Evolutionary conservation across 2,888 invertebrate genomes (phyloP), one percentile per base, ranked within the genome.

Genomic region (Chydorus sphaericus): DNA sequence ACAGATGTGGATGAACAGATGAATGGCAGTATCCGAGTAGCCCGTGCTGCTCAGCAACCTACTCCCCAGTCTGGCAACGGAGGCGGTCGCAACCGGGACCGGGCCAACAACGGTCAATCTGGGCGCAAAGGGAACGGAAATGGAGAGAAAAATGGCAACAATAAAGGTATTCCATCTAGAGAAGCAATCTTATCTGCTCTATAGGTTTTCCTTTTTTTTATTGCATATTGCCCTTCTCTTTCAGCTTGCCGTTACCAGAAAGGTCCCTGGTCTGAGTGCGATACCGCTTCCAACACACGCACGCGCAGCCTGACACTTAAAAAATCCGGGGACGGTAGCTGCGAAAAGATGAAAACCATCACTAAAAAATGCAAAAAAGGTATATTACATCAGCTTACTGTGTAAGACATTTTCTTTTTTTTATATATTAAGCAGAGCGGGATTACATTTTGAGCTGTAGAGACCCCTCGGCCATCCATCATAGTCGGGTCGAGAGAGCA

Each of bases 311-410:
- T 90, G 63, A 88, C 83, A 29, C 73, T 91, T 66, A 90, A 90
- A 74, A 87, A 86, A 68, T n/a, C n/a, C n/a, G 88, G 88, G 37
- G 86, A 87, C 69, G 77, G 80, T 59, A 79, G 77, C 63, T 90
- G 90, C 70, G 87, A 88, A 68, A 79, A 79, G 62, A 81, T 83
- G 64, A 88, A 87, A 74, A 85, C 82, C 59, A 85, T 90, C 64
- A 84, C 86, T 71, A 89, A 89, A 75, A 89, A 88, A 68, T 90
- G 90, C 80, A 90, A 88, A 76, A 89, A 88, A 79, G 85, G 89
- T 87, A 74, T 16, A 26, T 16, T 16, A n/a, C 33, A 8, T 29
- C 31, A 18, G n/a, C n/a, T n/a, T n/a, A n/a, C n/a, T n/a, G n/a
- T n/a, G n/a, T n/a, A n/a, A n/a, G n/a, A n/a, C n/a, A n/a, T n/a